Base-by-base conservation (phyloP, 1,140 invertebrate genomes). In the Trachymyrmex septentrionalis region DNA sequence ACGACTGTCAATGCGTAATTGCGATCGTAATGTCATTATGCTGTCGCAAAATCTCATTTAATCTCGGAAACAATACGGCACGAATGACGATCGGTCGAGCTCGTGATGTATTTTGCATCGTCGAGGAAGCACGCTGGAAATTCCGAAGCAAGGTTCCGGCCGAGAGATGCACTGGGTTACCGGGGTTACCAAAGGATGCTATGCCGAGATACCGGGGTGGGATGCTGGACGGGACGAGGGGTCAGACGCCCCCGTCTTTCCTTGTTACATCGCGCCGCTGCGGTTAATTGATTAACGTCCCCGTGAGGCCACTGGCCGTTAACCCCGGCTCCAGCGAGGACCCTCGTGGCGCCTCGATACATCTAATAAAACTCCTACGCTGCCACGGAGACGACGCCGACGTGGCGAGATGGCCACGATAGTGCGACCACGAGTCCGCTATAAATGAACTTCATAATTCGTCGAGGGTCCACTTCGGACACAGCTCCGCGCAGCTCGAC, bases 271-370 rank as follows among this genome's bases (percentile, higher is more conserved):
- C 71, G 59, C 21, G n/a, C 71, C 38, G 86, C 63, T 73, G 38
- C 53, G 38, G 34, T 80, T 87, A 81, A 88, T 88, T 53, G 87
- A 88, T 88, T 72, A 75, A 87, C 53, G 38, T 88, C 27, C 85
- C 55, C 59, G 67, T 55, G 53, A 81, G 59, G 38, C 27, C 76
- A 85, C 76, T 75, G 80, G 38, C 63, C 80, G 80, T 87, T 85
- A 85, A 87, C 71, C 61, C 24, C 64, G 71, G 80, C 38, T 44
- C 21, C 44, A 19, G 9, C 59, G 82, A 78, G 82, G 73, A 27
- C 72, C 38, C 69, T 66, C 48, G 57, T 73, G 50, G 63, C 50
- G 78, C 78, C 55, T 44, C 66, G 78, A 71, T 82, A 73, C 67
- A 73, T 73, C 67, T 61, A 82, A 61, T 72, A 61, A 82, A 82